A percentile compares a stretch with the other conserved stretches of the same genome.
Conservation (phyloP, 2,113 vertebrate species). For the Ctenomys sociabilis region DNA sequence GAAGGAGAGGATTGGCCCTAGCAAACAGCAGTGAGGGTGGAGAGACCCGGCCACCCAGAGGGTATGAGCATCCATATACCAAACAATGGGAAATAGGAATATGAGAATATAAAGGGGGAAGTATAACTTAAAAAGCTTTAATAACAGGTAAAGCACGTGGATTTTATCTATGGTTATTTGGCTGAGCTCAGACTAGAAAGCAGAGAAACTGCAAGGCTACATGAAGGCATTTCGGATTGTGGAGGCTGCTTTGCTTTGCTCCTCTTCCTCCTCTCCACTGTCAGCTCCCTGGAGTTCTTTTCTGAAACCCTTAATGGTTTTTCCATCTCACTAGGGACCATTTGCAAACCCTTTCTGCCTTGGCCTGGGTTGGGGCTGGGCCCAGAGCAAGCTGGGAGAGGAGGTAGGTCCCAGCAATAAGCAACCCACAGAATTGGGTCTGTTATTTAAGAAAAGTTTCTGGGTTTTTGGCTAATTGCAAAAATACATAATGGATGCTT, state of each 20-base stretch:
- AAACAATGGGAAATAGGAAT: not conserved
- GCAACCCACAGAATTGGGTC: conserved; percentile 85
- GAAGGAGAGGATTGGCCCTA: not conserved
- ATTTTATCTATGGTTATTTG: not conserved
- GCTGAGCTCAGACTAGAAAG: not conserved
- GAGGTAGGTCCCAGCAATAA: conserved; percentile 83
- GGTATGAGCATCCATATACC: not conserved
- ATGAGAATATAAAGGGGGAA: not conserved
- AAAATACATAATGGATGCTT: conserved; percentile 88
- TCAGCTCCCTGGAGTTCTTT: conserved; percentile 69
- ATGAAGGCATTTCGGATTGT: conserved; percentile 39
- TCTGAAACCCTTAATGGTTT: conserved; percentile 78
- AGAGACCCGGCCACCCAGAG: not conserved
- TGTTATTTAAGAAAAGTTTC: conserved; percentile 87
- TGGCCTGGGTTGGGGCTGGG: conserved; percentile 63
- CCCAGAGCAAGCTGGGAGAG: conserved; percentile 62
- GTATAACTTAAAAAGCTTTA: not conserved
- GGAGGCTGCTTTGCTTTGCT: not conserved
- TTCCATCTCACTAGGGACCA: conserved; percentile 80
- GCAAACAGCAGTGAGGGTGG: not conserved
- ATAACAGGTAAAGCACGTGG: not conserved
- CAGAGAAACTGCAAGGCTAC: not conserved
- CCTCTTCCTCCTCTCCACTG: not conserved
- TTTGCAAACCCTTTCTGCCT: conserved; percentile 79
- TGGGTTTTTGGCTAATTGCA: conserved; percentile 87